phyloP scores from a whole-genome alignment of 2,888 invertebrate species.

The Prosopocoilus inquinatus region DNA sequence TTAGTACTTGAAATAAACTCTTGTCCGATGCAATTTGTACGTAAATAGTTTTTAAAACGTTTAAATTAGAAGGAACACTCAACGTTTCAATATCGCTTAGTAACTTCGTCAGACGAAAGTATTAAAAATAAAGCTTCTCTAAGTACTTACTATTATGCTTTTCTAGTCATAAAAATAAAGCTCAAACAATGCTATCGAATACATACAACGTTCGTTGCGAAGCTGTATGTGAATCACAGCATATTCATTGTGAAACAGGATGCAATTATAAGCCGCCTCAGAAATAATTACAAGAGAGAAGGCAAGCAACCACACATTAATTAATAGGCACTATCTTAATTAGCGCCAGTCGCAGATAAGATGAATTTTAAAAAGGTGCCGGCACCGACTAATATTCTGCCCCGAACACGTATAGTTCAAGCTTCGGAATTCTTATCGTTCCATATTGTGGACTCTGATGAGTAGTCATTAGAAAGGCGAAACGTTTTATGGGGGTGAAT shows the following conservation, averaged over 20 bases:
- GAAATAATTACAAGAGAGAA: slow-evolving; percentile 27
- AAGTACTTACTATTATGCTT: background rate
- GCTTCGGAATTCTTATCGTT: too few relatives aligned
- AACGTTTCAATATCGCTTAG: too few relatives aligned
- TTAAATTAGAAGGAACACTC: too few relatives aligned
- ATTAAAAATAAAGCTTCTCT: too few relatives aligned
- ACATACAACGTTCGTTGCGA: background rate
- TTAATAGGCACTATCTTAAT: slow-evolving; percentile 30
- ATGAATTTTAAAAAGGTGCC: background rate
- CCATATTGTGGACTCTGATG: too few relatives aligned
- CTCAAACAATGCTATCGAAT: background rate
- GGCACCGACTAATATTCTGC: background rate
- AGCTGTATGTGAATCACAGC: slow-evolving; percentile 27
- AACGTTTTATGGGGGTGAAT: too few relatives aligned
- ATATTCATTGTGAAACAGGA: slow-evolving; percentile 33
- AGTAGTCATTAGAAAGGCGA: too few relatives aligned
- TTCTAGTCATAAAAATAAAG: background rate
- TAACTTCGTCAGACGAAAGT: too few relatives aligned
- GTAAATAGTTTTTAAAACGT: too few relatives aligned
- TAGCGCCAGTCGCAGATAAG: slow-evolving; percentile 12
- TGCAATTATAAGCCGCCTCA: slow-evolving; percentile 33
- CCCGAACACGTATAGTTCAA: too few relatives aligned
- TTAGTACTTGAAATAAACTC: too few relatives aligned
- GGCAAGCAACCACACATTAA: slow-evolving; percentile 24
- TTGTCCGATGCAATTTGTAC: too few relatives aligned